Percentiles rank a stretch among this genome's conserved stretches.
Conservation (phyloP, 92 coral and sea anemone species). For the Heteractis magnifica region DNA sequence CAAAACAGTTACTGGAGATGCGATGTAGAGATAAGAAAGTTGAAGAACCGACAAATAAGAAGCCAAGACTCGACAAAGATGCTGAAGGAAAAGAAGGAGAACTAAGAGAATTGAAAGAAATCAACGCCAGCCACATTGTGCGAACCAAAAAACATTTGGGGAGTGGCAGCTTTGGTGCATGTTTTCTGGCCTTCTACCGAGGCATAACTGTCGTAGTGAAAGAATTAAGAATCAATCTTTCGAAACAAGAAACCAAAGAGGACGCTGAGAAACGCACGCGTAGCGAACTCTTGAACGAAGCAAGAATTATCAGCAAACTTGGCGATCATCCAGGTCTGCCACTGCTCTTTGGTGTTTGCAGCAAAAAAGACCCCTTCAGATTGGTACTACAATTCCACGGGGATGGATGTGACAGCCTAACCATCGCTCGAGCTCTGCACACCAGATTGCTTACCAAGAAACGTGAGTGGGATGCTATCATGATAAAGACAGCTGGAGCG, state of each 20-base stretch:
- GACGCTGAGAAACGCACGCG: slow-evolving; percentile 15
- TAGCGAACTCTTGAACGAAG: slow-evolving; percentile 25
- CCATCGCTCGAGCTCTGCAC: slow-evolving; percentile 16
- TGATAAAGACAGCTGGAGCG: slow-evolving; percentile 21
- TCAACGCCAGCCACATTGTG: too few species aligned
- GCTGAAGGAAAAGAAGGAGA: too few species aligned
- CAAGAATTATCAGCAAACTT: slow-evolving; percentile 25
- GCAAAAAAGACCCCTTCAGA: slow-evolving; percentile 17
- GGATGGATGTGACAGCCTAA: slow-evolving; percentile 1
- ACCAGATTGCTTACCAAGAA: slow-evolving; percentile 14
- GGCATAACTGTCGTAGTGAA: slow-evolving; percentile 5
- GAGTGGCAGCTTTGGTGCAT: too few species aligned
- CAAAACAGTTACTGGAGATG: too few species aligned
- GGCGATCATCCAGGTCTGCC: slow-evolving; percentile 38
- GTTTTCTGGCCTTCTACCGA: too few species aligned
- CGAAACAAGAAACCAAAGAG: slow-evolving; percentile 8
- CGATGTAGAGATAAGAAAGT: too few species aligned
- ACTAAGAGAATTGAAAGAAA: too few species aligned
- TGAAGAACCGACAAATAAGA: too few species aligned
- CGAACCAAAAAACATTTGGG: too few species aligned
- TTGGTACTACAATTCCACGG: slow-evolving; percentile 31
- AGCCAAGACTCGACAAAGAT: too few species aligned
- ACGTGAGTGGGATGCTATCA: slow-evolving; percentile 24
- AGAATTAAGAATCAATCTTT: not conserved
- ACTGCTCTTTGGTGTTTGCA: slow-evolving; percentile 29